Conservation (phyloP, 2,113 vertebrate genomes). For the Sclerurus mexicanus region DNA sequence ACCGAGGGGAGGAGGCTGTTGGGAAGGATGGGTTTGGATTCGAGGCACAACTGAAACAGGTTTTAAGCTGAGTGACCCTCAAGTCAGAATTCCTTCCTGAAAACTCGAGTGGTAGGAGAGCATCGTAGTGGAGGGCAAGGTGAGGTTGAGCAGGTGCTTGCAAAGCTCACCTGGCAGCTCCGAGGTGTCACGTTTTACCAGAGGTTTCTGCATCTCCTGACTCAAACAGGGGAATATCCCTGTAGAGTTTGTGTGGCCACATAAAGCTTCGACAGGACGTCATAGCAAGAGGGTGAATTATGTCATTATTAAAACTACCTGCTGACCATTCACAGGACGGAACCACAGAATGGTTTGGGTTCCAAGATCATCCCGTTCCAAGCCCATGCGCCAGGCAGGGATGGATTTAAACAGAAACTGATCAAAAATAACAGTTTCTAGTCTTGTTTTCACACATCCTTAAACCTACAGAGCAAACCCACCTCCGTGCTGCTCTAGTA, state of each 20-base stretch:
- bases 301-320: neutral
- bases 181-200: neutral
- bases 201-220: neutral
- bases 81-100: too few relatives aligned
- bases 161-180: neutral
- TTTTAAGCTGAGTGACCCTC: neutral
- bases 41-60: neutral
- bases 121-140: too few relatives aligned
- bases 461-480: neutral
- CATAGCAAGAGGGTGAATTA: neutral
- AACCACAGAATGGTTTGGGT: neutral
- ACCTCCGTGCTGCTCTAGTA: accelerated
- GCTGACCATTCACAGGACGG: neutral
- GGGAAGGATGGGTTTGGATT: neutral
- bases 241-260: neutral
- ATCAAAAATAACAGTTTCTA: neutral
- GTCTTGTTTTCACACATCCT: neutral
- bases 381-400: neutral
- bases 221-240: neutral
- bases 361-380: neutral
- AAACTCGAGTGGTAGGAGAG: neutral
- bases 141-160: neutral
- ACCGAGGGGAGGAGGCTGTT: neutral
- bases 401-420: neutral
- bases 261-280: neutral